These are phyloP conservation scores for Anthopleura xanthogrammica DNA, from an alignment of 92 coral and sea anemone species.

Conservation along the genomic window DNA sequence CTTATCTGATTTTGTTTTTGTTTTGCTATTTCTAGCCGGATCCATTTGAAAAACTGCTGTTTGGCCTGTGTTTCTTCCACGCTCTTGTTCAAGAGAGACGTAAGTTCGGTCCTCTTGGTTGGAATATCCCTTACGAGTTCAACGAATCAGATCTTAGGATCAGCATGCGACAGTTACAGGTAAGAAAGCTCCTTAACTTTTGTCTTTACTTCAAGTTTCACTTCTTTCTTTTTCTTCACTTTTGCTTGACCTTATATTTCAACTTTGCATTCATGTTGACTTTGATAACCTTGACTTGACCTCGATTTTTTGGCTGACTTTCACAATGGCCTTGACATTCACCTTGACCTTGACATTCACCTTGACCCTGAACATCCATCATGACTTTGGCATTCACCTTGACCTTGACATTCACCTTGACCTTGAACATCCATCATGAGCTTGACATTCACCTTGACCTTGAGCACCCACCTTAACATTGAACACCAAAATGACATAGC, in stretches of 20 bases:
- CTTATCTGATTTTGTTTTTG: neutral
- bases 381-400: too few relatives aligned
- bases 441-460: too few relatives aligned
- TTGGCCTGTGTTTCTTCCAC: constrained; percentile 97
- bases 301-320: neutral
- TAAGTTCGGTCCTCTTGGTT: constrained; percentile 96
- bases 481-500: too few relatives aligned
- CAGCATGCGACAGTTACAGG: constrained; percentile 97
- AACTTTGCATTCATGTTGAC: neutral
- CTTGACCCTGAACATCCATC: too few relatives aligned
- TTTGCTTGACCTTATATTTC: neutral
- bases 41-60: constrained; percentile 82
- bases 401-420: too few relatives aligned
- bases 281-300: neutral
- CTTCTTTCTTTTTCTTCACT: neutral
- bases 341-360: neutral
- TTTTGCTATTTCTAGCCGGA: constrained; percentile 54
- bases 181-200: neutral
- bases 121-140: constrained; percentile 99
- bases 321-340: too few relatives aligned
- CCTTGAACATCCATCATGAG: too few relatives aligned
- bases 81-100: constrained; percentile 98
- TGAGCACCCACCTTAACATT: too few relatives aligned
- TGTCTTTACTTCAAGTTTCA: neutral
- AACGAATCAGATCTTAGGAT: constrained; percentile 96